Conservation (phyloP, 2,113 vertebrate genomes). For the Martes martes region DNA sequence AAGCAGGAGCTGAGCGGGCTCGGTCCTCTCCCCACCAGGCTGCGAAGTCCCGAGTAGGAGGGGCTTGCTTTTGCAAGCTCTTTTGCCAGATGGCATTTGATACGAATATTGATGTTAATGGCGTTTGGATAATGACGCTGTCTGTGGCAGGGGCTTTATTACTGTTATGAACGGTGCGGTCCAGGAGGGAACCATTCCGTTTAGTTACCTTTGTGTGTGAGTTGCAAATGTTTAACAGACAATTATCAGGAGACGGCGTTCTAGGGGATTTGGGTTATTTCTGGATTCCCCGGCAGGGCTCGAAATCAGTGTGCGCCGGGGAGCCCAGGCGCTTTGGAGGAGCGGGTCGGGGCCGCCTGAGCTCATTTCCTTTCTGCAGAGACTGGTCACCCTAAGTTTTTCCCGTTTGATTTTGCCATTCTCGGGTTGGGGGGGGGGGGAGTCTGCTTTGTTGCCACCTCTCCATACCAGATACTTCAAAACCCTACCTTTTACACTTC, state of each 20-base stretch:
- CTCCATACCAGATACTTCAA: conserved; percentile 66
- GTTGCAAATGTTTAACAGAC: conserved; percentile 67
- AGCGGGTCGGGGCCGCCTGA: not conserved
- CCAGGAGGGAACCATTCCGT: conserved; percentile 61
- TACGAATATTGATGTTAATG: conserved; percentile 67
- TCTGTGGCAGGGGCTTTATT: conserved; percentile 57
- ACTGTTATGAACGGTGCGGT: conserved; percentile 29
- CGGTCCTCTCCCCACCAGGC: not conserved
- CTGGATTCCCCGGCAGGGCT: conserved; percentile 22
- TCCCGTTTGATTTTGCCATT: not conserved
- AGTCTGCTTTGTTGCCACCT: conserved; percentile 67
- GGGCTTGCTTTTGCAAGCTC: not conserved
- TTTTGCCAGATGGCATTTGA: conserved; percentile 70
- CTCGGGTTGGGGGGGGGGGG: not conserved
- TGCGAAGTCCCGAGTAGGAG: conserved; percentile 1
- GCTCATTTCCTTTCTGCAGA: not conserved
- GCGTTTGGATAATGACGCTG: conserved; percentile 61
- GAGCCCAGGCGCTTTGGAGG: not conserved
- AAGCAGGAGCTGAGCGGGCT: not conserved
- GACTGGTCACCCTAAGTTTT: not conserved
- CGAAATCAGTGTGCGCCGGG: rapidly evolving
- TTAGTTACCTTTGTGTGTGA: conserved; percentile 68
- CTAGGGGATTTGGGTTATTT: conserved; percentile 22
- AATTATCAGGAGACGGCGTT: conserved; percentile 11
- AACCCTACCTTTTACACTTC: conserved; percentile 76